Evolutionary conservation across 2,888 invertebrate species (phyloP).

Genomic region (Psococerastis gibbosa): DNA sequence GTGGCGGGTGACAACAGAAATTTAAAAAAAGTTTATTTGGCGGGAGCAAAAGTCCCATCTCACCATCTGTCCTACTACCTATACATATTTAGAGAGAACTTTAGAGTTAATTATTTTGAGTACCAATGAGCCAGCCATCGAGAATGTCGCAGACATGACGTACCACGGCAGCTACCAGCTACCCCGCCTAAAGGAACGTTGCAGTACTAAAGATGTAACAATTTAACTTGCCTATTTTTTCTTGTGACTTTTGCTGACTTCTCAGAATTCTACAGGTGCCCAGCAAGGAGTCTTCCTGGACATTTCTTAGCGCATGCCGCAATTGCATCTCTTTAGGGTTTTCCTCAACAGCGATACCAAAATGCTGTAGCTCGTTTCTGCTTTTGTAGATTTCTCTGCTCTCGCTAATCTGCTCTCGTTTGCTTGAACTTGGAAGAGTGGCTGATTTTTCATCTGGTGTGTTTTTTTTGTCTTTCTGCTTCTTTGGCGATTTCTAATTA

Average conservation of each 20-base stretch:
- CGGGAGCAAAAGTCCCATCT: too few relatives aligned
- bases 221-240: not conserved
- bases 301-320: conserved; percentile 10
- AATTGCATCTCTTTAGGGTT: conserved; percentile 9
- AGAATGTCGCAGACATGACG: too few relatives aligned
- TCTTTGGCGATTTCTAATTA: not conserved
- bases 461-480: not conserved
- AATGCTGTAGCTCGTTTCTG: conserved; percentile 8
- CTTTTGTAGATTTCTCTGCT: conserved; percentile 11
- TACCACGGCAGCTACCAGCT: too few relatives aligned
- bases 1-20: too few relatives aligned
- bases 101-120: too few relatives aligned
- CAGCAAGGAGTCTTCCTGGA: conserved; percentile 9
- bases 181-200: too few relatives aligned
- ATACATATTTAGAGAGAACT: too few relatives aligned
- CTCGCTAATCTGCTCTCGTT: not conserved
- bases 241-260: not conserved
- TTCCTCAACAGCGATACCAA: not conserved
- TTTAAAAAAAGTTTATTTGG: too few relatives aligned
- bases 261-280: conserved; percentile 9
- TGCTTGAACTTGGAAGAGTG: conserved; percentile 1
- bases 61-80: too few relatives aligned
- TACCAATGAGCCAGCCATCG: too few relatives aligned
- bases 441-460: not conserved
- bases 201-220: too few relatives aligned